These are phyloP conservation scores for Heliconius erato DNA, from an alignment of 2,888 invertebrate species.

Conservation along the genomic window DNA sequence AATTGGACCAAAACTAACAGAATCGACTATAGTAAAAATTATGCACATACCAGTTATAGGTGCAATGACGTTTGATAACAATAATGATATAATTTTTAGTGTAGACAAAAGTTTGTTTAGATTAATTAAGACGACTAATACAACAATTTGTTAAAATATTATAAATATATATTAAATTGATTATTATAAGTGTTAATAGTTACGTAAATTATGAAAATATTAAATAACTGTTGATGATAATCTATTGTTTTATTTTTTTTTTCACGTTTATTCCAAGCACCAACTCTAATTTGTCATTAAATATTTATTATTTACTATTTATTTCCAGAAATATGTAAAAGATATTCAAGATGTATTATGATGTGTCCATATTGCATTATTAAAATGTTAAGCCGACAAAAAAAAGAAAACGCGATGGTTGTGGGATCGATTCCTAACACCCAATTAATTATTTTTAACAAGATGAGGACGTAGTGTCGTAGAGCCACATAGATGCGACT, in stretches of 20 bases:
- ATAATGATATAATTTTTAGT: slow-evolving; percentile 73
- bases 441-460: too few relatives aligned
- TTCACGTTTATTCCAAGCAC: not conserved
- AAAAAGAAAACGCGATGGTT: too few relatives aligned
- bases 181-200: not conserved
- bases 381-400: too few relatives aligned
- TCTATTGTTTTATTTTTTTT: not conserved
- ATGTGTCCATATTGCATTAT: too few relatives aligned
- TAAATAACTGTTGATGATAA: not conserved
- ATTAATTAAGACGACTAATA: slow-evolving; percentile 57
- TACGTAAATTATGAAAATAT: not conserved
- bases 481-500: too few relatives aligned
- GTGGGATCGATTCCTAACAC: too few relatives aligned
- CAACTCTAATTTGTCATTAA: too few relatives aligned
- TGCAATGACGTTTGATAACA: slow-evolving; percentile 73
- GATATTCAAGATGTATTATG: too few relatives aligned
- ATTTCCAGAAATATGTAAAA: too few relatives aligned
- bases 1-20: slow-evolving; percentile 61
- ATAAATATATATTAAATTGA: not conserved
- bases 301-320: too few relatives aligned
- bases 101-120: slow-evolving; percentile 64
- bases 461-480: too few relatives aligned
- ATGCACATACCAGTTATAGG: slow-evolving; percentile 67
- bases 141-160: slow-evolving; percentile 51
- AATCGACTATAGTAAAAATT: slow-evolving; percentile 65